A percentile compares a stretch with the other conserved stretches of the same genome.
Evolutionary conservation across 2,888 invertebrate species (phyloP).

Genomic region (Chromoteleia sp.): DNA sequence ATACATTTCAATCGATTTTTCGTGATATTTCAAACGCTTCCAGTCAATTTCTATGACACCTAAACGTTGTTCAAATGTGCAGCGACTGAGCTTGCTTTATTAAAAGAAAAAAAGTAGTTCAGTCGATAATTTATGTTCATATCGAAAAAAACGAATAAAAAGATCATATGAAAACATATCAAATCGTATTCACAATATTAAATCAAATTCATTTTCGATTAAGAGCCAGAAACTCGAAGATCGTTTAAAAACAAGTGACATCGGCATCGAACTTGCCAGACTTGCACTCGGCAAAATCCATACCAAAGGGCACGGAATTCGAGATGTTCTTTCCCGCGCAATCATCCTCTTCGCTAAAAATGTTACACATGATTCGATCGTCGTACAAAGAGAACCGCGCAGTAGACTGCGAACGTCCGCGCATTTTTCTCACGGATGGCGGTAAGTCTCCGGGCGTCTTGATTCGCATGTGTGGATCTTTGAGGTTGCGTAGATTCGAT

Average conservation of each 20-base stretch:
- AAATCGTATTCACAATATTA: not conserved
- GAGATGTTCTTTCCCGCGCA: constrained; percentile 78
- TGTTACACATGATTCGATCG: constrained; percentile 93
- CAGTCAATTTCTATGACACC: no score
- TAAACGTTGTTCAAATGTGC: no score
- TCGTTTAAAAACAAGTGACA: constrained; percentile 79
- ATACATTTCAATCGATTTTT: not conserved
- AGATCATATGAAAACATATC: not conserved
- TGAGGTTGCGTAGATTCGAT: constrained; percentile 87
- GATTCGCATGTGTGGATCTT: constrained; percentile 91
- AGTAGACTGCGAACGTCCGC: constrained; percentile 88
- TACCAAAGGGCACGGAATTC: constrained; percentile 82
- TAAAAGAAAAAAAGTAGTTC: no score
- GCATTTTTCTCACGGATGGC: constrained; percentile 90
- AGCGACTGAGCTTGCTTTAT: no score
- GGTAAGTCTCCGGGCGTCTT: constrained; percentile 94
- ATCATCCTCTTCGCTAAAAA: constrained; percentile 84
- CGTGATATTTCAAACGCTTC: no score
- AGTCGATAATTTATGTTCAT: no score
- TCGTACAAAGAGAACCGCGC: constrained; percentile 93
- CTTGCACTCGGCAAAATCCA: constrained; percentile 78
- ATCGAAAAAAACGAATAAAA: no score
- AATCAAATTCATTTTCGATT: not conserved
- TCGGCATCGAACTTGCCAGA: constrained; percentile 72
- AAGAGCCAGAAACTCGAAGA: not conserved